Percentiles rank a stretch among this genome's conserved stretches.
Evolutionary conservation across 2,888 invertebrate species (phyloP).

Genomic region (Andrena praecox): DNA sequence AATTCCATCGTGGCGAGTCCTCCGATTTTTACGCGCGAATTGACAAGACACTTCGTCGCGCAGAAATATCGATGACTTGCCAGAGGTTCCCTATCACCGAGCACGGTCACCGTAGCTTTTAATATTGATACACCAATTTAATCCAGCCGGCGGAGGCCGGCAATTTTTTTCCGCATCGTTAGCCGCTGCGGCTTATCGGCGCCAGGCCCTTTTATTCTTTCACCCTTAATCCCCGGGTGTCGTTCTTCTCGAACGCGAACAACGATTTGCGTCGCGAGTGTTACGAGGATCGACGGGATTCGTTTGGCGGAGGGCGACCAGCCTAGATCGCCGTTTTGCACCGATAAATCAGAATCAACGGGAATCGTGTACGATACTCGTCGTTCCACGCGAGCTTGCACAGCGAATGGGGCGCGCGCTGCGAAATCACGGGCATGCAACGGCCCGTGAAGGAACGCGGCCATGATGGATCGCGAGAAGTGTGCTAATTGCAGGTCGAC

Average conservation of each 20-base stretch:
- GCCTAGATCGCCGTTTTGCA: background rate
- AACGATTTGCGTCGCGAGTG: constrained; percentile 23
- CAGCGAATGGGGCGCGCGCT: background rate
- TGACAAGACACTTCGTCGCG: too few species aligned
- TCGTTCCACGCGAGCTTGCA: background rate
- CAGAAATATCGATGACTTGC: too few species aligned
- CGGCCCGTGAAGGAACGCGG: background rate
- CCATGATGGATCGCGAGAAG: background rate
- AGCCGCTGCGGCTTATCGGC: constrained; percentile 7
- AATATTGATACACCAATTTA: constrained; percentile 28
- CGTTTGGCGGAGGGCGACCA: background rate
- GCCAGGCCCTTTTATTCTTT: constrained; percentile 7
- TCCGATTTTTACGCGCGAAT: too few species aligned
- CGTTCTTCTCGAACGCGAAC: constrained; percentile 31
- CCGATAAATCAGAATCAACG: constrained; percentile 12
- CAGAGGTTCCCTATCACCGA: too few species aligned
- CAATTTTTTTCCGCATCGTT: constrained; percentile 19
- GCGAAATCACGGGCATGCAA: constrained; percentile 1
- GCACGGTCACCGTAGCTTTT: background rate
- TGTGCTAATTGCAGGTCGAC: constrained; percentile 24
- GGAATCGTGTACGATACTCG: constrained; percentile 9
- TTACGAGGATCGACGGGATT: constrained; percentile 28
- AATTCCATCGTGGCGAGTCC: too few species aligned
- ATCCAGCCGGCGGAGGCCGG: background rate
- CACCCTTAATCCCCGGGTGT: constrained; percentile 6